Evolutionary conservation across 2,888 invertebrate genomes (phyloP).

Genomic region (Mythimna ferrago): DNA sequence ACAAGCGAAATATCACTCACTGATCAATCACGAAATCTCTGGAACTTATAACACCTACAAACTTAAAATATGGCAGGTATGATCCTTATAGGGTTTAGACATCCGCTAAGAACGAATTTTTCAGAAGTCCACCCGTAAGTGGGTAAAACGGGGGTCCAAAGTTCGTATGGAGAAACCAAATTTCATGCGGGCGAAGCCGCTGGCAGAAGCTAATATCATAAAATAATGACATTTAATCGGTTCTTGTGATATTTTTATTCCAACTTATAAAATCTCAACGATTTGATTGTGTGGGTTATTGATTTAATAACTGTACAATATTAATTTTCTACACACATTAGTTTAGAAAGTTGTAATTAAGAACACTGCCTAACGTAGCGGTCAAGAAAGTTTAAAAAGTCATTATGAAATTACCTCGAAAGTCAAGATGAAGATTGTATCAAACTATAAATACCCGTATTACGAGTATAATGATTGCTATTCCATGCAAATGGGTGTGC

Average conservation of each 20-base stretch:
- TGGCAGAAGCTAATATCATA: too few relatives aligned
- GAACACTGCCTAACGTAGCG: slow-evolving; percentile 6
- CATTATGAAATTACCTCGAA: slow-evolving; percentile 7
- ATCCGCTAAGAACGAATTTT: too few relatives aligned
- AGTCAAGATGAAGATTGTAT: slow-evolving; percentile 13
- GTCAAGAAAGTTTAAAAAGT: slow-evolving; percentile 30
- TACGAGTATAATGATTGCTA: slow-evolving; percentile 10
- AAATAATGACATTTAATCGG: background rate
- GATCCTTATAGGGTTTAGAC: too few relatives aligned
- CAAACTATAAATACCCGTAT: slow-evolving; percentile 14
- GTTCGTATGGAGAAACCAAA: too few relatives aligned
- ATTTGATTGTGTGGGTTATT: background rate
- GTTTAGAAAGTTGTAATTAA: slow-evolving; percentile 35
- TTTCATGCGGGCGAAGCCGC: too few relatives aligned
- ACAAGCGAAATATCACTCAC: too few relatives aligned
- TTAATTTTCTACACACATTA: slow-evolving; percentile 5
- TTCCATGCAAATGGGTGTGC: slow-evolving; percentile 24
- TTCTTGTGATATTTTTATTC: background rate
- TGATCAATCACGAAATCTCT: too few relatives aligned
- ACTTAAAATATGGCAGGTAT: too few relatives aligned
- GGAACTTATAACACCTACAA: too few relatives aligned
- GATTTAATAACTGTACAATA: background rate
- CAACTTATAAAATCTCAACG: background rate
- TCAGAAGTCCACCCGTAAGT: too few relatives aligned
- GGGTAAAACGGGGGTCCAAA: too few relatives aligned